Evolutionary conservation across 2,888 invertebrate species (phyloP), one percentile per base, ranked within the genome.

Genomic region (Drosophila neonasuta): DNA sequence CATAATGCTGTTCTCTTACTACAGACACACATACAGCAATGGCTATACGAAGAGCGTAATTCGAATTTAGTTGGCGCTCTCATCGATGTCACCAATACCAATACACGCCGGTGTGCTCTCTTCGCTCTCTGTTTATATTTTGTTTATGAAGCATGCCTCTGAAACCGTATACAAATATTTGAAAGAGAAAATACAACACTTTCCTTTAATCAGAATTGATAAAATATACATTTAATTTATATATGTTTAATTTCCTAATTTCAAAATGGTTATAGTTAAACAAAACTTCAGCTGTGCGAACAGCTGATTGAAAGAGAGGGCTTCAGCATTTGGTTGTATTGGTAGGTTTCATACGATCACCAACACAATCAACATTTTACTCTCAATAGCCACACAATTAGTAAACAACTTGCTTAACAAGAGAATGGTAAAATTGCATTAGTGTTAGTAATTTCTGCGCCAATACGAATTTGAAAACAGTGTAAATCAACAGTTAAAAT

Each of bases 41-140:
- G 29, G 32, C 5, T 11, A 2, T 5, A 10, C 0, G 32, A 54
- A 54, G 54, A 54, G 42, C 8, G 42, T 42, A 1, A 11, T 10
- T 6, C 7, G 20, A 6, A 42, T 4, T 42, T 9, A 34, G 10
- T 20, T 17, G 2, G 32, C n/a, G 20, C 6, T 30, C 9, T 30
- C 2, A 17, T 13, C 9, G 0, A 10, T 5, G 13, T 34, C 7
- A 54, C 44, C 20, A 54, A 34, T 20, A 44, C 44, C n/a, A 24
- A 6, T n/a, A 46, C 13, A 46, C 8, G 1, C 34, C 15, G 8
- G 0, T 11, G 2, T 15, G 11, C 56, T 56, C 46, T 56, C 56
- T 56, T 20, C 3, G 36, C 45, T 55, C 32, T 55, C 55, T 55
- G 45, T 56, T 45, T 36, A 56, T 10, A 32, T 48, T 48, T 32